These are phyloP conservation scores for Phataginus tricuspis DNA, from an alignment of 2,797 vertebrate species.

Conservation along the genomic window DNA sequence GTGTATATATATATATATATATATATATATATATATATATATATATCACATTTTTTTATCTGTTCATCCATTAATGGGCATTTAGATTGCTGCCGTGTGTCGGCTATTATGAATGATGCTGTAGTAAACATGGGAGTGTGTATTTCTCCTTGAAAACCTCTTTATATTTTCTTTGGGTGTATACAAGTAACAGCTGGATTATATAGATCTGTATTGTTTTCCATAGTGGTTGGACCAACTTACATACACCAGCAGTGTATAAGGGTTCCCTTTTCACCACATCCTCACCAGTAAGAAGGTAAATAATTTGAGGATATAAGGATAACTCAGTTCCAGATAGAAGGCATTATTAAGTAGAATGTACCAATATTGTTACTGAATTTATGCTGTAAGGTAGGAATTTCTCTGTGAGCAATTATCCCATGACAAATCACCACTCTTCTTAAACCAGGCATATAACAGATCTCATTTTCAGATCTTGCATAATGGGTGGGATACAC, in stretches of 20 bases:
- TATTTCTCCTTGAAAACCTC: background rate
- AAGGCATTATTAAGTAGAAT: background rate
- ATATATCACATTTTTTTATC: background rate
- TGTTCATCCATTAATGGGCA: background rate
- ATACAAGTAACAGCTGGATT: background rate
- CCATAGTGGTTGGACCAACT: background rate
- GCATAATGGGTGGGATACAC: background rate
- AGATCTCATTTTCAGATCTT: background rate
- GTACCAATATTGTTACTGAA: background rate
- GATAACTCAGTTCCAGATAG: background rate
- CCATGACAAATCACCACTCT: background rate
- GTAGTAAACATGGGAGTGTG: background rate
- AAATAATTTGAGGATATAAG: slow-evolving; percentile 18
- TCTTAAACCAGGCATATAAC: background rate
- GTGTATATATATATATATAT: background rate
- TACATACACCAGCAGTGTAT: background rate
- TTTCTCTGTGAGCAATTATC: background rate
- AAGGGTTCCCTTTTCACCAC: background rate
- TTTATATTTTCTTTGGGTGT: background rate
- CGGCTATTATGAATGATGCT: background rate
- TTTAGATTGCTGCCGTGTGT: background rate
- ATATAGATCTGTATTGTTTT: background rate
- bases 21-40: background rate
- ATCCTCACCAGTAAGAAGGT: background rate
- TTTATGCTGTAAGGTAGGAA: background rate